A percentile compares a stretch with the other conserved stretches of the same genome.
phyloP scores from a whole-genome alignment of 2,113 vertebrate species.

The Chloropsis cyanopogon region DNA sequence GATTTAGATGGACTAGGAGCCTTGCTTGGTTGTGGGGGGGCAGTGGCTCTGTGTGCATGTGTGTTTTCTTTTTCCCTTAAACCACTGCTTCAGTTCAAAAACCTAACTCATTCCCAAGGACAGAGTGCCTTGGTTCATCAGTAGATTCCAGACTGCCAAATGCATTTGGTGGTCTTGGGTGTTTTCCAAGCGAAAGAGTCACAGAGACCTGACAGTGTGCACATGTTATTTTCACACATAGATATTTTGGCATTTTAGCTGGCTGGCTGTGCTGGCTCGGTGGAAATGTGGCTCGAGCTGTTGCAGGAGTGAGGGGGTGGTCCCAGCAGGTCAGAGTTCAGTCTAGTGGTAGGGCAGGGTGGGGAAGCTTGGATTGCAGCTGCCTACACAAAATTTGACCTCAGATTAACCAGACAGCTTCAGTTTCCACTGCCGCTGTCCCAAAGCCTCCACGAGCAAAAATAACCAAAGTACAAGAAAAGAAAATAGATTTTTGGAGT shows the following conservation, averaged over 20 bases:
- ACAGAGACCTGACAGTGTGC: conserved; percentile 35
- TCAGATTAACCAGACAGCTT: conserved; percentile 58
- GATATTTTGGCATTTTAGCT: conserved; percentile 39
- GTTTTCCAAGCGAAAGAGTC: conserved; percentile 39
- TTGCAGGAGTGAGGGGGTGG: neutral
- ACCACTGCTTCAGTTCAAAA: neutral
- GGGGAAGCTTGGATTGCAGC: conserved; percentile 7
- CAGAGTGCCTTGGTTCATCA: conserved; percentile 53
- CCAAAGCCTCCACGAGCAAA: neutral
- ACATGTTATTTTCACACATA: conserved; percentile 48
- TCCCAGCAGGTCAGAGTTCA: neutral
- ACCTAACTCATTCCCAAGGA: neutral
- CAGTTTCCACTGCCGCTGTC: conserved; percentile 48
- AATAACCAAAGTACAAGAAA: conserved; percentile 24
- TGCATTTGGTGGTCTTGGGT: conserved; percentile 71
- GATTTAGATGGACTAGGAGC: neutral
- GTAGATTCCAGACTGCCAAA: conserved; percentile 56
- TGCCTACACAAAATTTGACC: conserved; percentile 28
- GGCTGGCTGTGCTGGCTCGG: conserved; percentile 14
- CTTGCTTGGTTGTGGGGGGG: neutral
- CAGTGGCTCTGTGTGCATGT: neutral
- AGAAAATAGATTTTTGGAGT: conserved; percentile 18
- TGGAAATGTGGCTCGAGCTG: neutral
- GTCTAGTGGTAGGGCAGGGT: conserved; percentile 40
- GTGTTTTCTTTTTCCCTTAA: neutral